Conservation (phyloP, 2,888 invertebrate genomes). For the Tetropium fuscum region DNA sequence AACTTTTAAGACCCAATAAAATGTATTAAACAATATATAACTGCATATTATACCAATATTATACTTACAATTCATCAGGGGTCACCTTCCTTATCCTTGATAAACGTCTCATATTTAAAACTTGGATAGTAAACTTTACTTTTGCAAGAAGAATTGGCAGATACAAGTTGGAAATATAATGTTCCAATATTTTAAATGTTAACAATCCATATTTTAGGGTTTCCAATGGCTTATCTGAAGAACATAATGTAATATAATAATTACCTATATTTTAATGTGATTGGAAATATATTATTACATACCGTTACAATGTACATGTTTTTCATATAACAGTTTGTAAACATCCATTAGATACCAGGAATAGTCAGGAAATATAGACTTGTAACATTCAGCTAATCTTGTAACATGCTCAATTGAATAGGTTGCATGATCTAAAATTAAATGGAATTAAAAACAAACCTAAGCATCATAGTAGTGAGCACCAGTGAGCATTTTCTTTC, state of each 20-base stretch:
- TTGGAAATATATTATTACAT: background rate
- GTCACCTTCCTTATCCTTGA: constrained; percentile 20
- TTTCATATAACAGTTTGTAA: constrained; percentile 39
- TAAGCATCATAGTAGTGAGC: background rate
- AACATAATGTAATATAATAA: background rate
- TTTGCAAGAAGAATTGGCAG: constrained; percentile 38
- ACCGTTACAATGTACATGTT: constrained; percentile 36
- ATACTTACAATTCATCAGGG: constrained; percentile 38
- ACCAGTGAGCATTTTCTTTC: too few relatives aligned
- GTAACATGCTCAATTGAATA: constrained; percentile 31
- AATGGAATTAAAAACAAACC: background rate
- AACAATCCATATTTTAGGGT: constrained; percentile 41
- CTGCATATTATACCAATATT: background rate
- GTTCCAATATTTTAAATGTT: constrained; percentile 37
- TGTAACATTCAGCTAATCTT: constrained; percentile 39
- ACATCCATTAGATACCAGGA: constrained; percentile 40
- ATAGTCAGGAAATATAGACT: constrained; percentile 33
- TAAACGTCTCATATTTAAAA: constrained; percentile 29
- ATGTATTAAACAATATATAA: background rate
- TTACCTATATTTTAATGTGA: constrained; percentile 12
- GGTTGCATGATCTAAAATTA: constrained; percentile 36
- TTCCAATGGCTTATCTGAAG: constrained; percentile 40
- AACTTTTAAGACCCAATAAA: constrained; percentile 56
- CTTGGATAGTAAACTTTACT: constrained; percentile 31
- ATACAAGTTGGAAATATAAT: constrained; percentile 34